Percentiles rank a stretch among this genome's conserved stretches.
These are phyloP conservation scores for Climacteris rufus DNA, from an alignment of 2,113 vertebrate species.

Conservation along the genomic window DNA sequence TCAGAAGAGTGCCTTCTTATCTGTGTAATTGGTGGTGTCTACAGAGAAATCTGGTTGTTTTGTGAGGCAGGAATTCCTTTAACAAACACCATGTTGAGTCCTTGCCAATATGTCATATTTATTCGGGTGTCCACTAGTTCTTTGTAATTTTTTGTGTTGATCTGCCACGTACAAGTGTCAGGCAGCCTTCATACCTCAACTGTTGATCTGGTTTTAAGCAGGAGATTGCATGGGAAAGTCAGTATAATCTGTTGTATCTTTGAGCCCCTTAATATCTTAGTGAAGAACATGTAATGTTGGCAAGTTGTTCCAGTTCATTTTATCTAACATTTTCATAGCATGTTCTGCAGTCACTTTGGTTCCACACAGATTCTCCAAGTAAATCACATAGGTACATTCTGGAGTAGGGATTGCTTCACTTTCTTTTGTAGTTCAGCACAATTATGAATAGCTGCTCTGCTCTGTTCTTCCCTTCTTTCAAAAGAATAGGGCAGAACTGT, in stretches of 20 bases:
- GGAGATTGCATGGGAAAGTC: not conserved
- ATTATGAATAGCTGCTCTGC: not conserved
- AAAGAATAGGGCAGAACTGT: not conserved
- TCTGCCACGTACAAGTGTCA: not conserved
- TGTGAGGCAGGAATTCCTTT: not conserved
- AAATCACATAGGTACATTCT: not conserved
- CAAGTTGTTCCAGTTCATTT: not conserved
- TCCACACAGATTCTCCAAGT: not conserved
- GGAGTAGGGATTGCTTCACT: not conserved
- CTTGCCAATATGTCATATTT: not conserved
- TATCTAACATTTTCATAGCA: not conserved
- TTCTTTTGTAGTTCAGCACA: not conserved
- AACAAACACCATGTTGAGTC: not conserved
- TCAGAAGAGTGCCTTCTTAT: not conserved
- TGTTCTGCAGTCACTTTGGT: not conserved
- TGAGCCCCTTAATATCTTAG: not conserved
- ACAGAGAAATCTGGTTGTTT: not conserved
- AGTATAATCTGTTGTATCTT: not conserved
- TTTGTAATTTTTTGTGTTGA: not conserved
- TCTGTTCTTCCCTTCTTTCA: not conserved
- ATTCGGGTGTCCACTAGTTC: not conserved
- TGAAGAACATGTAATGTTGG: not conserved
- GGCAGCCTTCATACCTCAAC: not conserved
- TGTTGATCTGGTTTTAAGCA: not conserved
- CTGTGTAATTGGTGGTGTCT: not conserved